Evolutionary conservation across 2,797 vertebrate species (phyloP).

Genomic region (Anas capensis): DNA sequence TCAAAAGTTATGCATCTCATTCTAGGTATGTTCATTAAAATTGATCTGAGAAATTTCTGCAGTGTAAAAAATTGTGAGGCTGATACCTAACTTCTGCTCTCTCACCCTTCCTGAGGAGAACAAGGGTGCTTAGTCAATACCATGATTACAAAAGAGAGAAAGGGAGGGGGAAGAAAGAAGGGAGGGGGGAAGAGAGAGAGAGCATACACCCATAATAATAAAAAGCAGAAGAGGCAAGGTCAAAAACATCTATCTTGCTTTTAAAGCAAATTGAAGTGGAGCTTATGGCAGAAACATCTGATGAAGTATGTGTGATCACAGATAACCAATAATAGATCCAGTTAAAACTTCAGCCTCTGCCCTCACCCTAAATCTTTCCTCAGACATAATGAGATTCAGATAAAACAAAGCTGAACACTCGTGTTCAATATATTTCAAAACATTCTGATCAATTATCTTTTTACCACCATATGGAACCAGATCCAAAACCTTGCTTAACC

Average conservation of each 20-base stretch:
- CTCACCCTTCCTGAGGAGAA: neutral
- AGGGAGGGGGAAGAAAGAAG: no score
- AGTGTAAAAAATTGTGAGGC: neutral
- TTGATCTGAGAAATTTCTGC: neutral
- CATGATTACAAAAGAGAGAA: neutral
- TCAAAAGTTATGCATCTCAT: neutral
- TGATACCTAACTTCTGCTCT: neutral
- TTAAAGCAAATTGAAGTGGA: conserved; percentile 3
- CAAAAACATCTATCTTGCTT: neutral
- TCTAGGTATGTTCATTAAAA: neutral
- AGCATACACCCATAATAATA: neutral
- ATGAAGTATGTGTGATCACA: conserved; percentile 35
- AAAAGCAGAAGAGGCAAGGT: conserved; percentile 5
- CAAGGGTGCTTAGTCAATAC: neutral
- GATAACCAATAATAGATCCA: neutral
- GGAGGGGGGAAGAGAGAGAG: no score
- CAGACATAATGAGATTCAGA: conserved; percentile 40
- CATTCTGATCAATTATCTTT: conserved; percentile 49
- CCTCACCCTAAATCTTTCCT: conserved; percentile 27
- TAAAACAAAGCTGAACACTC: conserved; percentile 19
- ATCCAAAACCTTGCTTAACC: conserved; percentile 52
- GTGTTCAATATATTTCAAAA: conserved; percentile 38
- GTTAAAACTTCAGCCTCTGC: conserved; percentile 18
- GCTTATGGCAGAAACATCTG: conserved; percentile 20
- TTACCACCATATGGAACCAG: conserved; percentile 48